Evolutionary conservation across 2,113 vertebrate species (phyloP), one percentile per base, ranked within the genome.

Genomic region (Sisor rabdophorus): DNA sequence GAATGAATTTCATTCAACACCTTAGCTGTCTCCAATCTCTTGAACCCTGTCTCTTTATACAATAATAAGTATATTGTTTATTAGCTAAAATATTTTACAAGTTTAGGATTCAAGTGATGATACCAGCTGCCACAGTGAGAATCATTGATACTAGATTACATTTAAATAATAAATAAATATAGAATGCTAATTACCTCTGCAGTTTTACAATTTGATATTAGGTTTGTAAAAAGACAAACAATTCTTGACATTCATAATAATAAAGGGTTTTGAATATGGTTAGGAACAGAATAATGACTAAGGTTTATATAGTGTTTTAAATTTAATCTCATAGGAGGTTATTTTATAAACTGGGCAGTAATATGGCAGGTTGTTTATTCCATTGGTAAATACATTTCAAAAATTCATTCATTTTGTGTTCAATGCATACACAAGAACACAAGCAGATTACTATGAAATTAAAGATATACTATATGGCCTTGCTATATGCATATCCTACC

Each of bases 321-420:
- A 44, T 40, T 44, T 11, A 44, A 65, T 47, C n/a, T 64, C 17
- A 22, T 19, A 58, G 20, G 11, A 40, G 4, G 50, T 22, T 65
- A 75, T 75, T 75, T 75, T 44, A 44, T 11, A 59, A 64, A 54
- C 19, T 36, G 16, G n/a, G 48, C 28, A 53, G 47, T 28, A 63
- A 72, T 16, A 64, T 36, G 47, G 63, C 48, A 48, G 8, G 28
- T 32, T 64, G 53, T 22, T 75, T 64, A 59, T 54, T n/a, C n/a
- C n/a, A n/a, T n/a, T n/a, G n/a, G n/a, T n/a, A n/a, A n/a, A n/a
- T n/a, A n/a, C n/a, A n/a, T 36, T 36, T 36, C 32, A 36, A 3
- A 61, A 20, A 61, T 61, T 0, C 0, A 61, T 61, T 61, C 7
- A 20, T 1, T 20, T 20, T 61, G 9, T 28, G 30, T 13, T 60